Evolutionary conservation across 2,888 invertebrate species (phyloP), one percentile per base, ranked within the genome.

Genomic region (Frankliniella intonsa): DNA sequence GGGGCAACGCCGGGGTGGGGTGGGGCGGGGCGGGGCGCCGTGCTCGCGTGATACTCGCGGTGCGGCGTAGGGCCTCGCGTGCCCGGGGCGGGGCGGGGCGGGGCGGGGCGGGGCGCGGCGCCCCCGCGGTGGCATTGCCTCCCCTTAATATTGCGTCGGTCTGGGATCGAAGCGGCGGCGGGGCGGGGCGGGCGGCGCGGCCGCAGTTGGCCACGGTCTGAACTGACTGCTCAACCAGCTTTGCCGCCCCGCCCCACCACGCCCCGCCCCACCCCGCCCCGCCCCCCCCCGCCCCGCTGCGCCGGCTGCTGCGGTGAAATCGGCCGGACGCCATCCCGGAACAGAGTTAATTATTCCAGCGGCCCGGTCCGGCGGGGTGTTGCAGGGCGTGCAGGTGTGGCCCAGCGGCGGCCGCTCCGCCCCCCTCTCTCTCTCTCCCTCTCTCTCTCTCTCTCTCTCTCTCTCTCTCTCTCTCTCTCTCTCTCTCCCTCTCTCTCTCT

Each of bases 391-490:
- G 55, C 12, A 55, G 14, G 55, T 55, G 14, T 17, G 84, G 85
- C 86, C 86, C 84, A 84, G 84, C 84, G 82, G 83, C 49, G 81
- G 81, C 80, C 80, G 80, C 79, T 25, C 69, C 55, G n/a, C 49
- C 81, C 81, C 81, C 81, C 82, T 82, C 82, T 50, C 55, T 80
- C 80, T 80, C 80, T 49, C 80, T 80, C 80, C 11, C 80, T 80
- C 80, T 80, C 80, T 80, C 80, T 80, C 80, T 80, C 84, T 84
- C 83, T 84, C 85, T 85, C 86, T 85, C 82, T 83, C 83, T 82
- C 83, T 50, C 82, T 83, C 83, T 80, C 80, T 49, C 51, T n/a
- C 50, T 25, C 80, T 38, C 38, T 12, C 17, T 79, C n/a, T 19
- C 38, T 80, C 50, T 80, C 62, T 38, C 65, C 3, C 38, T n/a